These are phyloP conservation scores for Contarinia nasturtii DNA, from an alignment of 1,140 invertebrate genomes.

Conservation along the genomic window DNA sequence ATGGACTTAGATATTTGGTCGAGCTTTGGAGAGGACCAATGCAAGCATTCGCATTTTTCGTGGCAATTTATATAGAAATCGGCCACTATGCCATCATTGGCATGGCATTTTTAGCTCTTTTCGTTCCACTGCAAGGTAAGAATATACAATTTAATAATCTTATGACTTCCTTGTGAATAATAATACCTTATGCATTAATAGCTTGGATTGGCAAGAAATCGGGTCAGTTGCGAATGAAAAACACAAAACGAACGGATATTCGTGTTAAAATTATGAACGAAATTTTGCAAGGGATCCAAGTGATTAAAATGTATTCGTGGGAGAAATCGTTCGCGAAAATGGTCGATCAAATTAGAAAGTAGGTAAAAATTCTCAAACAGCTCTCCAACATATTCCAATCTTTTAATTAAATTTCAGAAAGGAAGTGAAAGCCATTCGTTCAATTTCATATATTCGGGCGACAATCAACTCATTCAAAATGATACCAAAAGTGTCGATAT, in stretches of 20 bases:
- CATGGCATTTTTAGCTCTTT: constrained; percentile 53
- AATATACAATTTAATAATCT: too few relatives aligned
- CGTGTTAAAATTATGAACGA: constrained; percentile 72
- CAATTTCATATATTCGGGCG: constrained; percentile 27
- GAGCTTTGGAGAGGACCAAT: constrained; percentile 55
- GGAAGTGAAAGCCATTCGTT: constrained; percentile 26
- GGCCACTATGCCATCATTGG: constrained; percentile 55
- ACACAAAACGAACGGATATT: constrained; percentile 48
- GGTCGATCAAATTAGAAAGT: constrained; percentile 30
- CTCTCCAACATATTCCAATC: not conserved
- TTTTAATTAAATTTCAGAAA: constrained; percentile 7
- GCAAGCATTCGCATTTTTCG: constrained; percentile 51
- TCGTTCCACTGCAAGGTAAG: constrained; percentile 66
- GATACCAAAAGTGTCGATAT: constrained; percentile 39
- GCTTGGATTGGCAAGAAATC: constrained; percentile 50
- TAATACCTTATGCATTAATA: constrained; percentile 11
- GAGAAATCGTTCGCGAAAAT: constrained; percentile 60
- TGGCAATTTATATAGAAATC: constrained; percentile 55
- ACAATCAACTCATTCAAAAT: constrained; percentile 26
- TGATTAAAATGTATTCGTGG: constrained; percentile 86
- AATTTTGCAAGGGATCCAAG: constrained; percentile 57
- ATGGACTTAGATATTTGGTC: constrained; percentile 40
- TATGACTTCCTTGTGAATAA: not conserved
- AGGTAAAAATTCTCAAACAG: constrained; percentile 5
- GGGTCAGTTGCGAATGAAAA: constrained; percentile 30